phyloP scores from a whole-genome alignment of 2,888 invertebrate genomes.

The Stegana nigrithorax region DNA sequence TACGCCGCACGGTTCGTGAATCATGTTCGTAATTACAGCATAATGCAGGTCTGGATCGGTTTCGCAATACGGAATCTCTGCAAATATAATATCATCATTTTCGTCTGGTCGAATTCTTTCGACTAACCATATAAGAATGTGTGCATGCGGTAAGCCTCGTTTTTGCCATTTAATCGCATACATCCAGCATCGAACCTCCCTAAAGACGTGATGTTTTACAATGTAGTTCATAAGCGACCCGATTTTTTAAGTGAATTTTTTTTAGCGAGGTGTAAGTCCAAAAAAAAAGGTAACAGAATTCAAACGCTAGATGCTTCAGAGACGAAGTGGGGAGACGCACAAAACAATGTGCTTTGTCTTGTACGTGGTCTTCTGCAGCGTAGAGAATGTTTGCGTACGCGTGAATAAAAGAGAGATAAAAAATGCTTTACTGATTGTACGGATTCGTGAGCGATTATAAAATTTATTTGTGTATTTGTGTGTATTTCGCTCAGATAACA shows the following conservation, averaged over 20 bases:
- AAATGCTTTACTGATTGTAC: no score
- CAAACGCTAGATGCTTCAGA: no score
- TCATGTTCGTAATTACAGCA: constrained; percentile 35
- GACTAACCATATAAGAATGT: constrained; percentile 17
- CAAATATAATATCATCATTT: constrained; percentile 15
- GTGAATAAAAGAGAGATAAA: no score
- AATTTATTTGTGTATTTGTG: no score
- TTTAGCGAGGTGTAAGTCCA: no score
- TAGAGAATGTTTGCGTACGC: no score
- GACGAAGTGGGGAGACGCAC: no score
- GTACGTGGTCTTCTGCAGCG: no score
- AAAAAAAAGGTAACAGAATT: no score
- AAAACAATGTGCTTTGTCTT: no score
- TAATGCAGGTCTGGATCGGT: constrained; percentile 1
- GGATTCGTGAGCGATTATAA: no score
- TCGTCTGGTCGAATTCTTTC: constrained; percentile 9
- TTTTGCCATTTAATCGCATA: constrained; percentile 18
- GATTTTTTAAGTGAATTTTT: background rate
- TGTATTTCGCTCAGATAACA: no score
- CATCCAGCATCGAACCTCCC: constrained; percentile 1
- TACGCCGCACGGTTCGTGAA: constrained; percentile 48
- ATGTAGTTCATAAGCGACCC: background rate
- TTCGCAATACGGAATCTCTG: constrained; percentile 9
- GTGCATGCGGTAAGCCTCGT: constrained; percentile 17
- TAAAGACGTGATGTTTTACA: background rate